A percentile compares a stretch with the other conserved stretches of the same genome.
phyloP scores from a whole-genome alignment of 2,113 vertebrate species.

The Cathartes aura region DNA sequence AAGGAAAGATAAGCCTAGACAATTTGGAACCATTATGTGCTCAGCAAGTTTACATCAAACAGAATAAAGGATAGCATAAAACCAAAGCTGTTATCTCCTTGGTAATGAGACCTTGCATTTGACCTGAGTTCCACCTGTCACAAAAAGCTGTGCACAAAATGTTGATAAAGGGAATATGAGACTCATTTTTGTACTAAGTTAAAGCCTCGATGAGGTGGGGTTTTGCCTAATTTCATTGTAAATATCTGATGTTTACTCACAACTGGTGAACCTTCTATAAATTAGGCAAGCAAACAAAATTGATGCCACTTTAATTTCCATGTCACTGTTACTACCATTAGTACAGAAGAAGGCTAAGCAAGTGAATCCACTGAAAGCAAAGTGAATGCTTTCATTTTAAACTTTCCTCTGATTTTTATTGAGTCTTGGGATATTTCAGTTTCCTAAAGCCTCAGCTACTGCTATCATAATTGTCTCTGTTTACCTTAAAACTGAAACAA shows the following conservation, averaged over 20 bases:
- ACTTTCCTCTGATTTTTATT: neutral
- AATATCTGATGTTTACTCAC: neutral
- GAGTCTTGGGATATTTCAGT: neutral
- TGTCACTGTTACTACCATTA: neutral
- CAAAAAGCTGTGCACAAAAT: neutral
- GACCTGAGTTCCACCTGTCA: neutral
- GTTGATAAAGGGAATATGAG: neutral
- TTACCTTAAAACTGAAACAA: neutral
- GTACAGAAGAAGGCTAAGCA: neutral
- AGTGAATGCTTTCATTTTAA: neutral
- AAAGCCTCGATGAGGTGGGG: neutral
- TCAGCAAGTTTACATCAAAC: constrained; percentile 14
- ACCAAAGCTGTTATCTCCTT: neutral
- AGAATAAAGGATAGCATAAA: neutral
- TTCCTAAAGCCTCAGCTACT: neutral
- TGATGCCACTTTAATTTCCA: neutral
- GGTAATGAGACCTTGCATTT: constrained; percentile 33
- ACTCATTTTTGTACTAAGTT: neutral
- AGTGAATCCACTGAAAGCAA: neutral
- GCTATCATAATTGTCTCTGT: neutral
- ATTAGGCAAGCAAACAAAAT: neutral
- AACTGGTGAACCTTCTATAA: neutral
- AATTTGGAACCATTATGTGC: constrained; percentile 7
- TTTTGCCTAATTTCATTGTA: neutral
- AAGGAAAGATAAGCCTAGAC: neutral